Evolutionary conservation across 2,113 vertebrate species (phyloP).

Genomic region (Vimba vimba): DNA sequence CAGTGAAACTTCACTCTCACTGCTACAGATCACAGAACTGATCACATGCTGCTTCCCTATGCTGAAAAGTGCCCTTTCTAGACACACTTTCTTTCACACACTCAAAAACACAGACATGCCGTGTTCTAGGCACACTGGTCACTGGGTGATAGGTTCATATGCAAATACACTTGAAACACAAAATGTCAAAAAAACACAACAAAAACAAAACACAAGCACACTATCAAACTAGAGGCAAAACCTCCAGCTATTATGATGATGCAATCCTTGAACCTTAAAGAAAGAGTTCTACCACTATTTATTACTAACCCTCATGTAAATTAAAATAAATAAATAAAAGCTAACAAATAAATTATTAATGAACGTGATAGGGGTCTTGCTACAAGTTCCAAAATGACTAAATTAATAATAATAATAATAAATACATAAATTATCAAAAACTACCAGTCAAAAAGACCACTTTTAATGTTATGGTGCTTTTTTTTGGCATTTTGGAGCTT

Average conservation of each 20-base stretch:
- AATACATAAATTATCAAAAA: not conserved
- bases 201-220: not conserved
- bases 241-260: not conserved
- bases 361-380: too few species aligned
- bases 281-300: not conserved
- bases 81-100: not conserved
- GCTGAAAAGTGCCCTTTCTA: not conserved
- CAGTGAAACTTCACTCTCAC: not conserved
- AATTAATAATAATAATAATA: too few species aligned
- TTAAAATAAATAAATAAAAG: too few species aligned
- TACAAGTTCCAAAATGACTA: not conserved
- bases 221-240: not conserved
- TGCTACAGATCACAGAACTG: not conserved
- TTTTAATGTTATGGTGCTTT: not conserved
- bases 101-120: not conserved
- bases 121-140: not conserved
- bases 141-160: conserved; percentile 12
- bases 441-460: not conserved
- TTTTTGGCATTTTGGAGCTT: not conserved
- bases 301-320: not conserved
- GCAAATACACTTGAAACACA: conserved; percentile 46
- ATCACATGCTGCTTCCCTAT: conserved; percentile 10
- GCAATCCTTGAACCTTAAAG: not conserved
- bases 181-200: not conserved
- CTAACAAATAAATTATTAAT: too few species aligned